Evolutionary conservation across 2,113 vertebrate genomes (phyloP), one percentile per base, ranked within the genome.

Genomic region (Halcyon malimbica): DNA sequence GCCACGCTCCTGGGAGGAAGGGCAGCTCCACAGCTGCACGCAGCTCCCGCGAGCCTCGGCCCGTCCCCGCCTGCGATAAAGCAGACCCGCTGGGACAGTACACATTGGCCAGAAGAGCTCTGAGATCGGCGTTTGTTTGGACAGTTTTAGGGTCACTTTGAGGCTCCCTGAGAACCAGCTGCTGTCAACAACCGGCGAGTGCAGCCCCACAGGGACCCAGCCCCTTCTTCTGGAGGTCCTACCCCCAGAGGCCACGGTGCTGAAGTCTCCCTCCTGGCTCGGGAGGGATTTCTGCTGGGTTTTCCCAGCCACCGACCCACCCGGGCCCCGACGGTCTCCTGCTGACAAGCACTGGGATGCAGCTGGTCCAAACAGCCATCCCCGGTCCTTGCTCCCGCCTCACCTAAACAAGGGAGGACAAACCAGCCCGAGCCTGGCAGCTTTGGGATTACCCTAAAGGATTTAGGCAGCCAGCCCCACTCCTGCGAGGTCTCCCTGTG

Each of bases 241-340:
- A 11, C 67, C 17, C 26, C 19, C 0, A 11, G 56, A 12, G 53
- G 48, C 77, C 4, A 1, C 1, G 0, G 35, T 1, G 2, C 18
- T 91, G 92, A 92, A 77, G 69, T 25, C 29, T 94, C 48, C 71
- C 85, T 88, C 12, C 94, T 31, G 68, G 3, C 41, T 26, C 15
- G 39, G 42, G 54, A 67, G n/a, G 56, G 77, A 81, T 91, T 90
- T 33, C 12, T 68, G 39, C 13, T 37, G 73, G 1, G 4, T 89
- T 90, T 89, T 15, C 50, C 31, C 41, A 63, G 54, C 28, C 42
- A 68, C 13, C 0, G 4, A 23, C 17, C 19, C 28, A 4, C 7
- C 23, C 33, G 0, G 3, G 48, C 20, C 83, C 42, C 5, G 0
- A 2, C 5, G 23, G 5, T 65, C 13, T 83, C 24, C 48, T 16